These are phyloP conservation scores for Meloidogyne chitwoodi DNA, from an alignment of 1,140 invertebrate species.

Conservation along the genomic window DNA sequence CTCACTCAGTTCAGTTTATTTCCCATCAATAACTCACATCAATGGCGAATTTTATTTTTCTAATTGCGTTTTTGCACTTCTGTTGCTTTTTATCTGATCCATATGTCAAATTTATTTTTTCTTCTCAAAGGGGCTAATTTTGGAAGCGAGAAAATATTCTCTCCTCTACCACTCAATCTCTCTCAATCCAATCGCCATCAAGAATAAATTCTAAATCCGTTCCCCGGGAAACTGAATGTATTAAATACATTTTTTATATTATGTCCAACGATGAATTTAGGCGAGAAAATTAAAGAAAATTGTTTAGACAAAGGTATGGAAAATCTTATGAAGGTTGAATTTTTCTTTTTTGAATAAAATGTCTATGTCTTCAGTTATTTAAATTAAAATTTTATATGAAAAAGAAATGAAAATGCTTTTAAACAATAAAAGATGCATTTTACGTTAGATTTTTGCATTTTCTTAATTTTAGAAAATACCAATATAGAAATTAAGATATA, in stretches of 20 bases:
- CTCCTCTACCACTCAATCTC: background rate
- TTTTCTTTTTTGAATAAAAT: background rate
- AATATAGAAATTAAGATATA: background rate
- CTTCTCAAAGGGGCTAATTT: background rate
- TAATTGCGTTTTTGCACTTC: no score
- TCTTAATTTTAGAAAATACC: background rate
- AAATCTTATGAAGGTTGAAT: background rate
- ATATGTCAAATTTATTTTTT: no score
- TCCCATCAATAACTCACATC: no score
- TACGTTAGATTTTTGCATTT: background rate
- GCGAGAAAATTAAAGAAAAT: background rate
- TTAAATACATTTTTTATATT: no score
- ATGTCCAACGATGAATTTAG: background rate
- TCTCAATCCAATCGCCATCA: no score
- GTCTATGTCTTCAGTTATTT: background rate
- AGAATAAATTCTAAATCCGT: background rate
- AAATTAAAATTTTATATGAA: background rate
- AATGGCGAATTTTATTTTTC: no score
- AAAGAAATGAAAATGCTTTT: background rate
- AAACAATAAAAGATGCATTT: background rate
- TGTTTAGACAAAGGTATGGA: background rate
- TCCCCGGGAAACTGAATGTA: background rate
- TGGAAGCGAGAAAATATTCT: background rate
- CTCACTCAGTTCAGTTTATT: no score
- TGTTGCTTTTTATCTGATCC: no score